These are phyloP conservation scores for Indicator maculatus DNA, from an alignment of 2,113 vertebrate species.

Conservation along the genomic window DNA sequence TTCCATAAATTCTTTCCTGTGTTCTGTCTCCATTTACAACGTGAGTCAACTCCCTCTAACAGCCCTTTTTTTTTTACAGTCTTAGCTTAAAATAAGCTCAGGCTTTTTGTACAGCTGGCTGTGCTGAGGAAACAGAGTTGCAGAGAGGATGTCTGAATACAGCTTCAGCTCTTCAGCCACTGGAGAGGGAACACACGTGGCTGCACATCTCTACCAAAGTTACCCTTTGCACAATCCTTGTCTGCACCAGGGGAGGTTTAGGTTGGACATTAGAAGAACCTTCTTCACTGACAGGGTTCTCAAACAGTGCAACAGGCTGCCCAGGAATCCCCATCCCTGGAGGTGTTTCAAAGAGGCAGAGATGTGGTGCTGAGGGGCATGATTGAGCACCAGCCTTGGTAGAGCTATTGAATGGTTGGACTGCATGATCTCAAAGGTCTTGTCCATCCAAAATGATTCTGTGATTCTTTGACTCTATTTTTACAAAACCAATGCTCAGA, in stretches of 20 bases:
- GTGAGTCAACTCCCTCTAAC: too few species aligned
- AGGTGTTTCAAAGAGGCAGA: too few species aligned
- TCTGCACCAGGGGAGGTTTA: background rate
- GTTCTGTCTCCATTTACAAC: background rate
- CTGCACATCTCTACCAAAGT: background rate
- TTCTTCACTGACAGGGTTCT: too few species aligned
- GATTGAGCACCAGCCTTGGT: too few species aligned
- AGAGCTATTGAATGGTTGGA: too few species aligned
- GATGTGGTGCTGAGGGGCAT: too few species aligned
- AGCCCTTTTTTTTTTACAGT: background rate
- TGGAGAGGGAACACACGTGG: background rate
- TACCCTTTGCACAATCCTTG: background rate
- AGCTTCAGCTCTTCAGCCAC: background rate
- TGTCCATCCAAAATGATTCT: too few species aligned
- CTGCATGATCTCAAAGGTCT: too few species aligned
- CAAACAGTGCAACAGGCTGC: too few species aligned
- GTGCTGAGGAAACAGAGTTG: background rate
- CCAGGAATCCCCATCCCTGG: too few species aligned
- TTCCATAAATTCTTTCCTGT: background rate
- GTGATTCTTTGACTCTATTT: background rate
- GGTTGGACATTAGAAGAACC: too few species aligned
- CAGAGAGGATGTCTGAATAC: background rate
- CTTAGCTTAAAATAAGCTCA: background rate
- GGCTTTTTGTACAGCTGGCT: background rate
- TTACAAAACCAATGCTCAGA: background rate